phyloP scores from a whole-genome alignment of 2,113 vertebrate genomes.

The Phalacrocorax carbo region DNA sequence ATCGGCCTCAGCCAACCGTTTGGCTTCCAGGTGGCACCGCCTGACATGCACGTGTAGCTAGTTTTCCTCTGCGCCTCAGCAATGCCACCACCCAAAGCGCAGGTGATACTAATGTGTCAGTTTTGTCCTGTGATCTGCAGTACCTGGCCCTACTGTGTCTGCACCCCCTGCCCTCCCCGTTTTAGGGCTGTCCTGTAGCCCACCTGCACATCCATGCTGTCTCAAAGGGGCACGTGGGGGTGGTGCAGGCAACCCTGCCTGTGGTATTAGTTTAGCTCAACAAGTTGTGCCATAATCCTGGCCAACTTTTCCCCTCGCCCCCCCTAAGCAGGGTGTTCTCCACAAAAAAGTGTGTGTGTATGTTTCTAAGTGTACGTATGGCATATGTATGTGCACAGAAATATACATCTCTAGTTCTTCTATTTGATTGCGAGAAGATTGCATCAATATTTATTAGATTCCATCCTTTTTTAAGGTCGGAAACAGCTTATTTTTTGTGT shows the following conservation, averaged over 20 bases:
- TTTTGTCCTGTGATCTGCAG: not conserved
- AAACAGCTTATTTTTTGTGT: not conserved
- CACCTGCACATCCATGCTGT: too few relatives aligned
- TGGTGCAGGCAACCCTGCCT: not conserved
- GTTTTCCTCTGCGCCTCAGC: not conserved
- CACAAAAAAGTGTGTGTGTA: fast-evolving
- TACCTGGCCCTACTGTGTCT: not conserved
- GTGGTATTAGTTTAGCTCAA: not conserved
- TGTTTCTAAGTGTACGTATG: not conserved
- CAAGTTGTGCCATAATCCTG: not conserved
- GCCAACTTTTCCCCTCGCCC: too few relatives aligned
- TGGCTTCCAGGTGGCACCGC: not conserved
- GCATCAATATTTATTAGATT: fast-evolving
- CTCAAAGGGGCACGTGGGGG: not conserved
- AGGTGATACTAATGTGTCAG: not conserved
- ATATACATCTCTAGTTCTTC: not conserved
- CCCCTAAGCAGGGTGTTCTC: not conserved
- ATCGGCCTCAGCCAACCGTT: fast-evolving
- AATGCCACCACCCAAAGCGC: not conserved
- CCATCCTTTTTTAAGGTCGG: not conserved
- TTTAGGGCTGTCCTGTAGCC: not conserved
- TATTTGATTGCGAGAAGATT: not conserved
- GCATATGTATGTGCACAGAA: not conserved
- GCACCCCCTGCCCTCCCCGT: too few relatives aligned
- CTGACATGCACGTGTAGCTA: fast-evolving